These are phyloP conservation scores for Agrilus cyanescens DNA, from an alignment of 2,888 invertebrate genomes.

Conservation along the genomic window DNA sequence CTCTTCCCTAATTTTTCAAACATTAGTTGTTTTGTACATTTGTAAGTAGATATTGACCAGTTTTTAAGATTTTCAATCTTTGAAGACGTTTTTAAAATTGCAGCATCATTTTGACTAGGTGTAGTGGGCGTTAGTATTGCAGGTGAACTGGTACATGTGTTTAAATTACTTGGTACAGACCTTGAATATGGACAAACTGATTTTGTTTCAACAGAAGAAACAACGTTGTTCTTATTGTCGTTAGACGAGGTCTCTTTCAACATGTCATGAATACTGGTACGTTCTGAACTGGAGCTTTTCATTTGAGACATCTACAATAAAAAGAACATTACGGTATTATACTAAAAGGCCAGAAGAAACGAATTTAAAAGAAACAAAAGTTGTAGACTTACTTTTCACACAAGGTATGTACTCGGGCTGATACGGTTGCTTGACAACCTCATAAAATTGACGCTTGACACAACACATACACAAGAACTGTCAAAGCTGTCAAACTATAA, in stretches of 20 bases:
- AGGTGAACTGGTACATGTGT: slow-evolving; percentile 32
- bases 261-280: slow-evolving; percentile 72
- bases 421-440: too few relatives aligned
- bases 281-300: slow-evolving; percentile 38
- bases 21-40: slow-evolving; percentile 93
- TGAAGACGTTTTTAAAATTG: slow-evolving; percentile 55
- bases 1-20: slow-evolving; percentile 94
- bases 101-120: slow-evolving; percentile 41
- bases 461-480: too few relatives aligned
- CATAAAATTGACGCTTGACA: too few relatives aligned
- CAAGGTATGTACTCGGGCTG: too few relatives aligned
- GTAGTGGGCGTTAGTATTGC: slow-evolving; percentile 41
- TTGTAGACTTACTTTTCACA: too few relatives aligned
- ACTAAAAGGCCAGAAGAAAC: too few relatives aligned
- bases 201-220: slow-evolving; percentile 60
- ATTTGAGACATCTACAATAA: slow-evolving; percentile 27
- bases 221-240: slow-evolving; percentile 62
- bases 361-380: too few relatives aligned
- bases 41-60: slow-evolving; percentile 97
- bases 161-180: slow-evolving; percentile 51
- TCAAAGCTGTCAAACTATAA: too few relatives aligned
- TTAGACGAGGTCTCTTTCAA: slow-evolving; percentile 69
- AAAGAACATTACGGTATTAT: neutral
- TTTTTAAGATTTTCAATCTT: slow-evolving; percentile 87
- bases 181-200: slow-evolving; percentile 57